Evolutionary conservation across 2,797 vertebrate species (phyloP).

Genomic region (Poecile montanus): DNA sequence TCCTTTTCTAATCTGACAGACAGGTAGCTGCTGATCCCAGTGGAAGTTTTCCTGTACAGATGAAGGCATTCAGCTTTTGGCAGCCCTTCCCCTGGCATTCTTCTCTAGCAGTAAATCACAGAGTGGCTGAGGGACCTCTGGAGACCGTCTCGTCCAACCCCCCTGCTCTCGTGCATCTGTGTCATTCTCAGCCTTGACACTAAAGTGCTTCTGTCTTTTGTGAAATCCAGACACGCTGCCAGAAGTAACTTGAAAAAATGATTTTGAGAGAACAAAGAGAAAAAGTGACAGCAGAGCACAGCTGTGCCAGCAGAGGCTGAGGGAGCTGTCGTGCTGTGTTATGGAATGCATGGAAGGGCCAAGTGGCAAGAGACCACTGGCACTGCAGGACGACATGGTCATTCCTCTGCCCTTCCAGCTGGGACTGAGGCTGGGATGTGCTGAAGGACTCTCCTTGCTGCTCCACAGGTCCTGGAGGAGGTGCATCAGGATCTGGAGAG

Average conservation of each 20-base stretch:
- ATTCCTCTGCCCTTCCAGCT: not conserved
- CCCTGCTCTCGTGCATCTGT: not conserved
- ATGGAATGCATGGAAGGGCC: not conserved
- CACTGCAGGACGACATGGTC: not conserved
- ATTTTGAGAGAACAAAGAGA: not conserved
- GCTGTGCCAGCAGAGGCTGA: not conserved
- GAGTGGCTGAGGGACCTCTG: not conserved
- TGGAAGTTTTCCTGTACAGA: not conserved
- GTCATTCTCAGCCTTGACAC: not conserved
- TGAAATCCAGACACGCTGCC: not conserved
- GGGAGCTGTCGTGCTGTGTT: not conserved
- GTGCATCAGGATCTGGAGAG: constrained; percentile 74
- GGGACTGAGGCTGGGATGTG: not conserved
- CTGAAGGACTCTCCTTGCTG: not conserved
- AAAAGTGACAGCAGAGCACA: not conserved
- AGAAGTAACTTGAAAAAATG: not conserved
- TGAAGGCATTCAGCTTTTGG: not conserved
- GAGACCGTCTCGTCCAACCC: not conserved
- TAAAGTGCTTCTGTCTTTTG: constrained; percentile 17
- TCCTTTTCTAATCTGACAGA: not conserved
- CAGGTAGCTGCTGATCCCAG: not conserved
- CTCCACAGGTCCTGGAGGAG: constrained; percentile 52
- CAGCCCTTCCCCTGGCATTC: not conserved
- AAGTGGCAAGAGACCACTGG: not conserved
- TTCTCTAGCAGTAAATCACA: not conserved